Evolutionary conservation across 92 coral and sea anemone genomes (phyloP), one percentile per base, ranked within the genome.

Genomic region (Porites cylindrica): DNA sequence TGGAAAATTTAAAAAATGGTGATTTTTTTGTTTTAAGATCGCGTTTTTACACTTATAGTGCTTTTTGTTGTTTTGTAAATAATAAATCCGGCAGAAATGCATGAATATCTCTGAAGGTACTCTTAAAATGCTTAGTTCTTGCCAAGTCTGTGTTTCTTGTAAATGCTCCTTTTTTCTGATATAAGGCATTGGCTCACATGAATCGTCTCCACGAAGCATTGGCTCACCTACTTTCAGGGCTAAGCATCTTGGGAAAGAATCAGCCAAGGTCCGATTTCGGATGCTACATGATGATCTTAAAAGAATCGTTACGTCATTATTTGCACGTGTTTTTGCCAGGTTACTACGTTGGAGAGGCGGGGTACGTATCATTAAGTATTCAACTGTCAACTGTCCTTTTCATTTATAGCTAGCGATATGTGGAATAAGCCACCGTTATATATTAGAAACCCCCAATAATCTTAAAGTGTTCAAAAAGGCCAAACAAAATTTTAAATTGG

Each of bases 151-250:
- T 2, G 13, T 10, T 10, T 56, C 13, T 74, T 14, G 61, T 56
- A 8, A 56, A 56, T 10, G 47, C 8, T 51, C 10, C 19, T 11
- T 19, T 68, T 2, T 29, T 3, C 12, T 51, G 26, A 38, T 60
- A 24, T 24, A 54, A 97, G 99, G 99, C 98, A 3, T 58, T 95
- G 50, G 86, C 92, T 72, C 97, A 93, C 50, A 97, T 97, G 99
- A 97, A 94, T 70, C 98, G 98, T 12, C 91, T 95, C 58, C 97
- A 95, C 58, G 99, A 96, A 16, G 93, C 99, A 11, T 81, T 97
- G 1, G 18, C 81, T 6, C 99, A 97, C 79, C 91, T 97, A 10
- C 56, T 81, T 11, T 67, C 86, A 43, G 98, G 97, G 17, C 91
- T 97, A 63, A 84, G 75, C 53, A 77, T 91, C 60, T 95, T 97